Evolutionary conservation across 2,888 invertebrate species (phyloP).

Genomic region (Trimorus sp.): DNA sequence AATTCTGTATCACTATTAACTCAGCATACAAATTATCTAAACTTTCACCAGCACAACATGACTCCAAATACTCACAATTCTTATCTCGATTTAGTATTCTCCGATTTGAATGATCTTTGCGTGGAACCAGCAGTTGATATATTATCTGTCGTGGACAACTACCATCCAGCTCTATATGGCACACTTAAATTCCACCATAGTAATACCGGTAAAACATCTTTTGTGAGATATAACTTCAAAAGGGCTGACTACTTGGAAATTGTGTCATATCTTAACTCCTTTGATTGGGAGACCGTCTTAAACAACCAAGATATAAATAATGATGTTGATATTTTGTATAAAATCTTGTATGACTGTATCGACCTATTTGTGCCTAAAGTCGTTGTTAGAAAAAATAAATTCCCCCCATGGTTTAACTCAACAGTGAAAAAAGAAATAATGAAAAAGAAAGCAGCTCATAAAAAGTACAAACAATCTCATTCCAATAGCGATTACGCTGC

Average conservation of each 20-base stretch:
- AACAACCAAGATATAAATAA: constrained; percentile 11
- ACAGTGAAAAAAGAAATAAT: background rate
- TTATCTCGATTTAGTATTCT: constrained; percentile 7
- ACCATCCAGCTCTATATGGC: background rate
- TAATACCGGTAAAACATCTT: no score
- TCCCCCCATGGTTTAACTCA: constrained; percentile 16
- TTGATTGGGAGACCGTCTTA: constrained; percentile 3
- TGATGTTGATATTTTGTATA: constrained; percentile 24
- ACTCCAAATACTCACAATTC: constrained; percentile 4
- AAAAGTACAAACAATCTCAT: background rate
- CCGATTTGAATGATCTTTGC: background rate
- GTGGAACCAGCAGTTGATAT: background rate
- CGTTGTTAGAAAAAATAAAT: background rate
- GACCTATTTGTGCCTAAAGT: background rate
- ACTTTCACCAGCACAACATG: constrained; percentile 13
- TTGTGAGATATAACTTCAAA: constrained; percentile 2
- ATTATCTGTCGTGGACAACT: background rate
- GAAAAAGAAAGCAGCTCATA: constrained; percentile 2
- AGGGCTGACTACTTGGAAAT: constrained; percentile 1
- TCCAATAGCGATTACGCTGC: background rate
- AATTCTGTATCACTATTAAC: background rate
- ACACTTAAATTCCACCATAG: background rate
- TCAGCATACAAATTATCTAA: background rate
- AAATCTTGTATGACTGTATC: constrained; percentile 4
- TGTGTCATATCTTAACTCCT: constrained; percentile 10